Conservation (phyloP, 1,140 invertebrate genomes). For the Pentalonia nigronervosa region DNA sequence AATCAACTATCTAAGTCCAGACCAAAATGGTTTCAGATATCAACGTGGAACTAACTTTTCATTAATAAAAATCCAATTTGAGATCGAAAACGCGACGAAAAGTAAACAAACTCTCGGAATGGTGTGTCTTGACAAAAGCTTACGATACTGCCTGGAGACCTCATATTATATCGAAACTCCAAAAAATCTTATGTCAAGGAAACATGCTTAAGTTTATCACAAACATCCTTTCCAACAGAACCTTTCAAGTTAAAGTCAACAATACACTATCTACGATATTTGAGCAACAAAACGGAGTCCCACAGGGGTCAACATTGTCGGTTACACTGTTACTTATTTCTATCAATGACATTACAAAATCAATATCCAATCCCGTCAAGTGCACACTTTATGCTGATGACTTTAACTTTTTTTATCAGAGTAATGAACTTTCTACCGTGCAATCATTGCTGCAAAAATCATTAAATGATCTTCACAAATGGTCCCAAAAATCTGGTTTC, state of each 20-base stretch:
- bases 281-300: conserved; percentile 51
- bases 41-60: background rate
- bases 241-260: too few relatives aligned
- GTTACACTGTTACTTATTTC: too few relatives aligned
- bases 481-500: too few relatives aligned
- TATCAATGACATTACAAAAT: too few relatives aligned
- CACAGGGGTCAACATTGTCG: background rate
- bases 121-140: background rate
- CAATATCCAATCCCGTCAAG: too few relatives aligned
- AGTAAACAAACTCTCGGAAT: conserved; percentile 4
- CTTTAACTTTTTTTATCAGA: too few relatives aligned
- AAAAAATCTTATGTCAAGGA: background rate
- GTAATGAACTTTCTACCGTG: too few relatives aligned
- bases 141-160: background rate
- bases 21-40: background rate
- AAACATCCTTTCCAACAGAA: too few relatives aligned
- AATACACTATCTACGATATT: too few relatives aligned
- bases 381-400: too few relatives aligned
- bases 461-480: too few relatives aligned
- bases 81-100: conserved; percentile 7
- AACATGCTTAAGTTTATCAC: background rate
- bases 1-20: background rate
- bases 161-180: background rate
- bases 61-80: background rate
- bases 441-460: too few relatives aligned